phyloP scores from a whole-genome alignment of 2,797 vertebrate species.

The Anguilla marmorata region DNA sequence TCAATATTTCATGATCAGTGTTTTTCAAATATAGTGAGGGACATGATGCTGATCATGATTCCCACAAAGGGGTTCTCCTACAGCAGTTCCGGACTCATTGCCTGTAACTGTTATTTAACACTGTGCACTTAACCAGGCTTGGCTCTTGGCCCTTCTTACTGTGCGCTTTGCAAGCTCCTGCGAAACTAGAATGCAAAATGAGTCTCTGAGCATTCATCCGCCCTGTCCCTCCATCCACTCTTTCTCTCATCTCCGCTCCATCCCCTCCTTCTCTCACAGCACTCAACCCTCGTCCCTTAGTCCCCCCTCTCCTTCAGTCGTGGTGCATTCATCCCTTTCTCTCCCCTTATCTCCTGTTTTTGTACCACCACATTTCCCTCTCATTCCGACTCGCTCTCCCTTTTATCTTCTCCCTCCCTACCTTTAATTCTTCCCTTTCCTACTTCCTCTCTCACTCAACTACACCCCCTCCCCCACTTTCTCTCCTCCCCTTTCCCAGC shows the following conservation, averaged over 20 bases:
- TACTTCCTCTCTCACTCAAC: slow-evolving; percentile 11
- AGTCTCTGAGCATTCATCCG: background rate
- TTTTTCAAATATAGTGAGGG: background rate
- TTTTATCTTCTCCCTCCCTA: background rate
- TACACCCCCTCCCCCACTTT: background rate
- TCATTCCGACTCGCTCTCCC: background rate
- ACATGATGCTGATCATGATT: background rate
- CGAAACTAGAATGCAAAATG: slow-evolving; percentile 7
- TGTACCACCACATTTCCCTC: background rate
- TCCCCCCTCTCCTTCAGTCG: background rate
- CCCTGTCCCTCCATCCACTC: background rate
- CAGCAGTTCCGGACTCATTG: background rate
- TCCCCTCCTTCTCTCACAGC: background rate
- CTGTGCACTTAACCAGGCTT: background rate
- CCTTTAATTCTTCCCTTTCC: background rate
- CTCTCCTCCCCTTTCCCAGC: background rate
- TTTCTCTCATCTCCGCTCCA: background rate
- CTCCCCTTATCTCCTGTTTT: background rate
- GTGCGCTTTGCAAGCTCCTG: background rate
- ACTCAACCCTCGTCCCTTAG: background rate
- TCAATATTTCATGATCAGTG: slow-evolving; percentile 25
- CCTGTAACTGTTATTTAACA: slow-evolving; percentile 17
- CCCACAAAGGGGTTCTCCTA: background rate
- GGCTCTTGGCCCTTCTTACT: background rate
- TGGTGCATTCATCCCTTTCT: background rate